Evolutionary conservation across 1,140 invertebrate genomes (phyloP).

Genomic region (Gonatopus flavifemur): DNA sequence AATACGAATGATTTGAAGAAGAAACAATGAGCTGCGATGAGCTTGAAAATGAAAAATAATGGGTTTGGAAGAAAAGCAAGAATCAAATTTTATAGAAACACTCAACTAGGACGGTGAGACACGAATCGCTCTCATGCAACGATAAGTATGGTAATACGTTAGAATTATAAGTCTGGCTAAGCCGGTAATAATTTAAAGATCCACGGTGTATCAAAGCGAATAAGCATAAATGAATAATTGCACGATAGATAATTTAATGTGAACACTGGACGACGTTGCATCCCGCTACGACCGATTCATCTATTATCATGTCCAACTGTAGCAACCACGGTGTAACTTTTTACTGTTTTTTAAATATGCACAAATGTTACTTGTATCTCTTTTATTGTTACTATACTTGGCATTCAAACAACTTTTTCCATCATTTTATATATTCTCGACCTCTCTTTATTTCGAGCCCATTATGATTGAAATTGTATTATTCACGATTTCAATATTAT

Average conservation of each 20-base stretch:
- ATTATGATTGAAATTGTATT: no score
- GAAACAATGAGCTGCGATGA: neutral
- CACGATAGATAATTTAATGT: conserved; percentile 54
- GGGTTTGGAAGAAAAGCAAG: conserved; percentile 9
- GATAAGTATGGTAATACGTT: conserved; percentile 57
- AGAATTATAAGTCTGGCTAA: conserved; percentile 54
- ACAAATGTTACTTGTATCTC: conserved; percentile 22
- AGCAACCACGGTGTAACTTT: conserved; percentile 9
- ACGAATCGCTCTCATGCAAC: conserved; percentile 35
- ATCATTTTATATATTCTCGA: no score
- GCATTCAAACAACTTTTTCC: no score
- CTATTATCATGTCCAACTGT: conserved; percentile 7
- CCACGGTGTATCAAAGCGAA: conserved; percentile 52
- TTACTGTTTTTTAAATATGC: conserved; percentile 22
- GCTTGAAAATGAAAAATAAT: neutral
- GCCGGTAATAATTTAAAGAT: conserved; percentile 57
- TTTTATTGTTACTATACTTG: conserved; percentile 3
- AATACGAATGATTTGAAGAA: neutral
- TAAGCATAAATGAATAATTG: conserved; percentile 60
- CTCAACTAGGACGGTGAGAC: conserved; percentile 10
- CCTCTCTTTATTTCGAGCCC: no score
- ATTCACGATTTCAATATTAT: no score
- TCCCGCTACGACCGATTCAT: conserved; percentile 23
- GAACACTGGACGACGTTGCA: conserved; percentile 29
- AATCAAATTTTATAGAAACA: conserved; percentile 1